Conservation (phyloP, 2,888 invertebrate species). For the Meliscaeva auricollis region DNA sequence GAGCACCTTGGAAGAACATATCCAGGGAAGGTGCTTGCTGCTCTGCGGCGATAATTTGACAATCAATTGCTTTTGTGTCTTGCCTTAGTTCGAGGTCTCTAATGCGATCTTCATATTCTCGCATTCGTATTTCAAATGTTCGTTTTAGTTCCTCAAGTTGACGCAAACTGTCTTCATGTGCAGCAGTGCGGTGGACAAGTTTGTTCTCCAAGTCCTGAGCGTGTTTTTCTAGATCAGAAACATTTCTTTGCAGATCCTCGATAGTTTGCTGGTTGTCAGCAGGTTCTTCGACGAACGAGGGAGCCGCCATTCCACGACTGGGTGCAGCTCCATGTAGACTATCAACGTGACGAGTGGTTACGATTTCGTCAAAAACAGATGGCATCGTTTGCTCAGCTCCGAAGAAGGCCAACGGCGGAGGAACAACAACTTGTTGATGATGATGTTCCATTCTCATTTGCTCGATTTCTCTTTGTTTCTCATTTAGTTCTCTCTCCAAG, state of each 20-base stretch:
- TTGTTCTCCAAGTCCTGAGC: constrained; percentile 83
- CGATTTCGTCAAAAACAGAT: constrained; percentile 82
- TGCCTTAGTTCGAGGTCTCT: constrained; percentile 76
- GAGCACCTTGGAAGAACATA: constrained; percentile 81
- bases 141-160: constrained; percentile 79
- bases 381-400: constrained; percentile 78
- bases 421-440: constrained; percentile 66
- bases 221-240: constrained; percentile 83
- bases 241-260: constrained; percentile 82
- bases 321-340: constrained; percentile 52
- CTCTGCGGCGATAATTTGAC: constrained; percentile 76
- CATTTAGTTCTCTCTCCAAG: constrained; percentile 76
- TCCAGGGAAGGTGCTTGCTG: constrained; percentile 79
- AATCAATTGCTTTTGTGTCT: constrained; percentile 78
- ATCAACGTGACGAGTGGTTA: constrained; percentile 78
- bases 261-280: constrained; percentile 82
- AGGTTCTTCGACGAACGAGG: constrained; percentile 39
- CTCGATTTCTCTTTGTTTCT: constrained; percentile 77
- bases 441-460: constrained; percentile 72
- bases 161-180: constrained; percentile 76
- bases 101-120: constrained; percentile 79
- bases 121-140: constrained; percentile 68
- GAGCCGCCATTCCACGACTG: background rate
- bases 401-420: constrained; percentile 81
- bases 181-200: constrained; percentile 79